A percentile compares a stretch with the other conserved stretches of the same genome.
Evolutionary conservation across 2,113 vertebrate genomes (phyloP).

Genomic region (Percopsis transmontana): DNA sequence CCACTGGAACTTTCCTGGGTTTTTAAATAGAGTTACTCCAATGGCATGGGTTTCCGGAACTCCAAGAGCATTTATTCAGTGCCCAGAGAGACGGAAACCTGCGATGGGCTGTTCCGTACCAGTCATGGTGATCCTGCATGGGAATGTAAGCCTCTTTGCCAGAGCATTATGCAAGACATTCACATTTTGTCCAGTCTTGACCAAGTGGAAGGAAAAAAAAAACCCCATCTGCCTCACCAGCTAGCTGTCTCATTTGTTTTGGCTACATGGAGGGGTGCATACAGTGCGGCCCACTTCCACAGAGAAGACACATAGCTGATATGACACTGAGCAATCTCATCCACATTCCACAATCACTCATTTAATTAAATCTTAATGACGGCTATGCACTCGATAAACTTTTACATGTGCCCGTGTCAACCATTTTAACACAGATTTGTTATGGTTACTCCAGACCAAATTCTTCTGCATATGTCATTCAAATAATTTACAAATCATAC

Average conservation of each 20-base stretch:
- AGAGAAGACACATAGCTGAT: not conserved
- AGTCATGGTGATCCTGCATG: constrained; percentile 42
- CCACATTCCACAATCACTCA: not conserved
- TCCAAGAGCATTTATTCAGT: constrained; percentile 45
- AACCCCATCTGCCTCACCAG: not conserved
- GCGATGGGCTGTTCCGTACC: constrained; percentile 16
- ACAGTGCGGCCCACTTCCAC: not conserved
- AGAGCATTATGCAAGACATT: constrained; percentile 43
- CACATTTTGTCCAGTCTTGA: constrained; percentile 20
- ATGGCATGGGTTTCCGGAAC: constrained; percentile 49
- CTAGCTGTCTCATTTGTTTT: constrained; percentile 14
- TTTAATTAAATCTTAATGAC: not conserved
- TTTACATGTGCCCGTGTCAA: not conserved
- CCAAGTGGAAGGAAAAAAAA: constrained; percentile 27
- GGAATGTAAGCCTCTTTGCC: constrained; percentile 18
- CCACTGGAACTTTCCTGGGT: constrained; percentile 75
- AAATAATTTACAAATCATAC: not conserved
- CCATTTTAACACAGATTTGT: no score
- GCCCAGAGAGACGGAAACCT: constrained; percentile 60
- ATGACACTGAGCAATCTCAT: not conserved
- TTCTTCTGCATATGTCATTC: not conserved
- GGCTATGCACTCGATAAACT: not conserved
- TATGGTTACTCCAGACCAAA: not conserved
- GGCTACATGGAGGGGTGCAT: not conserved
- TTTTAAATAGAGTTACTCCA: constrained; percentile 34